Conservation (phyloP, 2,797 vertebrate species). For the Phyllotis vaccarum region DNA sequence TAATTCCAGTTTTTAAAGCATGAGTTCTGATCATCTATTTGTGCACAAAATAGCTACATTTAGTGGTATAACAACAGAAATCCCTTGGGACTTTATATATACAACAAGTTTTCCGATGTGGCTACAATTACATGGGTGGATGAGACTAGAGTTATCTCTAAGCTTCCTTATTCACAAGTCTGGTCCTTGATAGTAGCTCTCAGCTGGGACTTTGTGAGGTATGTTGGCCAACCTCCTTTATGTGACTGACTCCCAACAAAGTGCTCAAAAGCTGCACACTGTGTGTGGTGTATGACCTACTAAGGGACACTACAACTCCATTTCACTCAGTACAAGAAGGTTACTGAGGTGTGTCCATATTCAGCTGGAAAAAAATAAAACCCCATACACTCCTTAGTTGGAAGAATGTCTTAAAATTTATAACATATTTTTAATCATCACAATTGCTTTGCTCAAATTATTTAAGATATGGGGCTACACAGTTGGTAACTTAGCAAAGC, state of each 20-base stretch:
- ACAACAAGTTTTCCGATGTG: not conserved
- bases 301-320: rapidly evolving
- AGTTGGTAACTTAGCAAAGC: slow-evolving; percentile 17
- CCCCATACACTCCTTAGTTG: not conserved
- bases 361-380: slow-evolving; percentile 3
- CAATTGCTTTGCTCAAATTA: slow-evolving; percentile 10
- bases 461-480: not conserved
- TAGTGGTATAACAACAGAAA: not conserved
- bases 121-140: not conserved
- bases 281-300: not conserved
- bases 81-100: not conserved
- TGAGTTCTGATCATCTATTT: not conserved
- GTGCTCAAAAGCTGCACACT: not conserved
- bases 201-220: not conserved
- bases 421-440: not conserved
- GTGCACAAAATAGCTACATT: not conserved
- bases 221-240: not conserved
- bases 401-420: not conserved
- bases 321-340: not conserved
- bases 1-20: not conserved
- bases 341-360: not conserved
- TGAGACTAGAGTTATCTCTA: not conserved
- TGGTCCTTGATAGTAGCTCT: not conserved
- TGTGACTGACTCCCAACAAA: not conserved
- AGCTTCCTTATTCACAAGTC: not conserved